phyloP scores from a whole-genome alignment of 2,888 invertebrate species.

The Neoaliturus tenellus region DNA sequence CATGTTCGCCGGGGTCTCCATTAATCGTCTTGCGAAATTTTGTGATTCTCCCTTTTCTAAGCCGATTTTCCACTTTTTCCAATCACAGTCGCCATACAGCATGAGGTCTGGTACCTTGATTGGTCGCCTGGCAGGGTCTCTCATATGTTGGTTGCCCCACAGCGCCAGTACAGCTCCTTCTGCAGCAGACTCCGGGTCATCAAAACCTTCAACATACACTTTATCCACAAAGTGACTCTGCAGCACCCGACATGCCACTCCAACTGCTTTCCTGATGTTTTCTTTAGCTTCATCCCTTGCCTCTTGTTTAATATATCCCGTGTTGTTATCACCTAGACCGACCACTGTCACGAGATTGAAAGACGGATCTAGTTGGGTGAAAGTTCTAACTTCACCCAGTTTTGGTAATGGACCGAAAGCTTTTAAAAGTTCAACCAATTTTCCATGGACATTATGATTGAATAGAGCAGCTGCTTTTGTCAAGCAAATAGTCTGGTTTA shows the following conservation, averaged over 20 bases:
- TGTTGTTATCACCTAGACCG: slow-evolving; percentile 83
- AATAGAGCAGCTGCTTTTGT: slow-evolving; percentile 54
- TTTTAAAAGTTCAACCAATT: slow-evolving; percentile 59
- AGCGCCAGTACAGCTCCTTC: slow-evolving; percentile 84
- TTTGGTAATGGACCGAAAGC: slow-evolving; percentile 73
- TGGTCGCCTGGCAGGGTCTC: slow-evolving; percentile 65
- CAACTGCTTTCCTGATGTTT: slow-evolving; percentile 82
- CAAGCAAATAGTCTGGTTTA: slow-evolving; percentile 42
- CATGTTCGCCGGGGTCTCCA: slow-evolving; percentile 88
- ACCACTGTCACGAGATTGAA: slow-evolving; percentile 83
- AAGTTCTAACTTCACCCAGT: slow-evolving; percentile 77
- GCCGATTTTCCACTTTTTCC: slow-evolving; percentile 84
- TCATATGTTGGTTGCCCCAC: slow-evolving; percentile 84
- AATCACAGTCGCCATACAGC: slow-evolving; percentile 80
- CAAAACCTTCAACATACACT: slow-evolving; percentile 84
- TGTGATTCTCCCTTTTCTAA: slow-evolving; percentile 85
- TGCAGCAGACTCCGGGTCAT: slow-evolving; percentile 86
- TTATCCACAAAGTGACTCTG: slow-evolving; percentile 68
- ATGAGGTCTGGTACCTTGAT: slow-evolving; percentile 72
- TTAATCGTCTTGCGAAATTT: slow-evolving; percentile 85
- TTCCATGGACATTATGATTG: slow-evolving; percentile 51
- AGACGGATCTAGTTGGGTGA: slow-evolving; percentile 79
- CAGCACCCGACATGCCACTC: slow-evolving; percentile 77
- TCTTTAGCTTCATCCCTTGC: slow-evolving; percentile 85
- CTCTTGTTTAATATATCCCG: slow-evolving; percentile 81